Evolutionary conservation across 2,888 invertebrate species (phyloP), one percentile per base, ranked within the genome.

Genomic region (Troides aeacus): DNA sequence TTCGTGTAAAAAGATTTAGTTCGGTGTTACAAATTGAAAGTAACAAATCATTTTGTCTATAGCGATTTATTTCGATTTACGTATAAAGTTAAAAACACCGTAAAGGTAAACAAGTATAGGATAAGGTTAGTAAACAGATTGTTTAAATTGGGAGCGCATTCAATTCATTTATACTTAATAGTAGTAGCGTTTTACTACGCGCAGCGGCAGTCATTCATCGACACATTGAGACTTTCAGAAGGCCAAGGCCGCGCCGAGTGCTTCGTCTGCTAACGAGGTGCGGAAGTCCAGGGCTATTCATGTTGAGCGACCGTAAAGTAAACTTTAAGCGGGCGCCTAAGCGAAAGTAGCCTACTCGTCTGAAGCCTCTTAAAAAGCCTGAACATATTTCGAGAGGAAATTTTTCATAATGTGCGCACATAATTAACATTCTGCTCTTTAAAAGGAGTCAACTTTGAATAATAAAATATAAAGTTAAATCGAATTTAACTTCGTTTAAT

Each of bases 191-290:
- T 64, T 68, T 71, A 64, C 57, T 64, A 64, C 64, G 64, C 61
- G 61, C 6, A 57, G 61, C 57, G 56, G 60, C 56, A 60, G 66
- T 42, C 67, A 57, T 71, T 68, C 64, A 64, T 70, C 57, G 67
- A 21, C 60, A 36, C 66, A 57, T 66, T 63, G 64, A 69, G 61
- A 64, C 60, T 56, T 70, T 36, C 12, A 64, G 63, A 53, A 64
- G 66, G 72, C 69, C 72, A 73, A 73, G 73, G 74, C 71, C 71
- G 70, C 46, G 56, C 65, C 60, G 70, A 72, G 70, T 68, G 74
- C 73, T 71, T 56, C 67, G 67, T 60, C 72, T 74, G 68, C 71
- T 73, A 75, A 75, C 71, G 73, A 73, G 71, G 63, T 69, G 63
- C 72, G 69, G 71, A 69, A 66, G 60, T 67, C 70, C 60, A 70